Base-by-base conservation (phyloP, 2,113 vertebrate species). In the Sturnus vulgaris region DNA sequence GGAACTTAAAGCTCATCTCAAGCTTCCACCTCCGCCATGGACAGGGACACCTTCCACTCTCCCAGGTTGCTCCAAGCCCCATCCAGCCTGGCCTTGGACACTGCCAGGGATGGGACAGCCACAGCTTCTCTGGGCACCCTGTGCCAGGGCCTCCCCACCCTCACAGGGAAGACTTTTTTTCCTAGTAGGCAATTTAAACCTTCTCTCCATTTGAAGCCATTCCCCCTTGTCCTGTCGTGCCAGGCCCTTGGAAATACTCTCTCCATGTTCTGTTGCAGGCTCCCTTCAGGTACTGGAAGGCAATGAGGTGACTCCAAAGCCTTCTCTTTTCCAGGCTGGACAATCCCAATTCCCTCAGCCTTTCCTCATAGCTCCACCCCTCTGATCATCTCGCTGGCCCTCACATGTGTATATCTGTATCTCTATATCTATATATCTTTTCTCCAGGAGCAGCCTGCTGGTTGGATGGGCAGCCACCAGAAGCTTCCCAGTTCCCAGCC, bases 391-490 rank as follows among this genome's bases (percentile, higher is more conserved):
- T 33, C 33, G 27, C 37, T 65, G 52, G 44, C 37, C 27, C 28
- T 72, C 42, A 49, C 50, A 8, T n/a, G 1, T 30, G 2, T 10
- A 17, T 47, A 6, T 21, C 23, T 49, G 11, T 47, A 12, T 24
- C 8, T 49, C 12, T 47, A 22, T 49, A 7, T 12, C 9, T 30
- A 16, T 30, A 12, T 15, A 10, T 20, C 63, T 33, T 33, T 23
- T 44, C 19, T 25, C 3, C 64, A 83, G 71, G 28, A 40, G 33
- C 71, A 61, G 55, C 46, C 39, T 0, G 0, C n/a, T 30, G 12
- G 3, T 11, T 2, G 7, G 47, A 11, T 3, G 37, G 21, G 35
- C 53, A 39, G 53, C 5, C 0, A 4, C 13, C 1, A 0, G 44
- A 27, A 30, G 18, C 46, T 39, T 21, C 42, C 10, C 0, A 0